phyloP scores from a whole-genome alignment of 2,113 vertebrate species.

The Hippocampus mohnikei region DNA sequence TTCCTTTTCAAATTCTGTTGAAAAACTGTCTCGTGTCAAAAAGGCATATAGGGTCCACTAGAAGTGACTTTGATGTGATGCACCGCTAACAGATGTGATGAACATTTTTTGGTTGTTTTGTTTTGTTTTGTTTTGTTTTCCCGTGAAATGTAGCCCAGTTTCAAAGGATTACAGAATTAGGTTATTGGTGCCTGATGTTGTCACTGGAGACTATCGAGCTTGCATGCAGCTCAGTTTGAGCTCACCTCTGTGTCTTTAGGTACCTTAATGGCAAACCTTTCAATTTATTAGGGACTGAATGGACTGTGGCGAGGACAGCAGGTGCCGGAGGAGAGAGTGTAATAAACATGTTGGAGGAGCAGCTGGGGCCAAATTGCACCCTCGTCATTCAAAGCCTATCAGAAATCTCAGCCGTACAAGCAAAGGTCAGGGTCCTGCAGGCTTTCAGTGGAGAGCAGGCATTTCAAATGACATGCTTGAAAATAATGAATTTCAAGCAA shows the following conservation, averaged over 20 bases:
- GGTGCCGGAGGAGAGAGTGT: slow-evolving; percentile 61
- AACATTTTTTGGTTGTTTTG: not conserved
- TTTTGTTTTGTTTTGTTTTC: slow-evolving; percentile 32
- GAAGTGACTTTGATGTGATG: not conserved
- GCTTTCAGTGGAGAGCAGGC: slow-evolving; percentile 53
- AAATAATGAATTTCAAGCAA: slow-evolving; percentile 51
- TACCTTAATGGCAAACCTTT: slow-evolving; percentile 32
- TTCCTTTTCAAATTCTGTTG: no score
- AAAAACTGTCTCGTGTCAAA: not conserved
- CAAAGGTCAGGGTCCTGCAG: slow-evolving; percentile 62
- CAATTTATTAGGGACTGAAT: slow-evolving; percentile 44
- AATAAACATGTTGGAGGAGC: slow-evolving; percentile 67
- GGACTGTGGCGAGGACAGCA: slow-evolving; percentile 52
- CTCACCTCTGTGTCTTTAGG: slow-evolving; percentile 26
- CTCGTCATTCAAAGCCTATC: slow-evolving; percentile 67
- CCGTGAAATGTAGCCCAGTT: slow-evolving; percentile 47
- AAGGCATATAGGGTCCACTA: not conserved
- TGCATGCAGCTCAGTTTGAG: slow-evolving; percentile 11
- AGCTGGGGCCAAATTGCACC: slow-evolving; percentile 67
- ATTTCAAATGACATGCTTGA: slow-evolving; percentile 51
- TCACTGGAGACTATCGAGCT: slow-evolving; percentile 14
- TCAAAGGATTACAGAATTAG: slow-evolving; percentile 60
- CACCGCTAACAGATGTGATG: not conserved
- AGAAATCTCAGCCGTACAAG: slow-evolving; percentile 58
- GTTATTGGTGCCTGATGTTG: slow-evolving; percentile 59